Conservation (phyloP, 2,888 invertebrate genomes). For the Ectemnius continuus region DNA sequence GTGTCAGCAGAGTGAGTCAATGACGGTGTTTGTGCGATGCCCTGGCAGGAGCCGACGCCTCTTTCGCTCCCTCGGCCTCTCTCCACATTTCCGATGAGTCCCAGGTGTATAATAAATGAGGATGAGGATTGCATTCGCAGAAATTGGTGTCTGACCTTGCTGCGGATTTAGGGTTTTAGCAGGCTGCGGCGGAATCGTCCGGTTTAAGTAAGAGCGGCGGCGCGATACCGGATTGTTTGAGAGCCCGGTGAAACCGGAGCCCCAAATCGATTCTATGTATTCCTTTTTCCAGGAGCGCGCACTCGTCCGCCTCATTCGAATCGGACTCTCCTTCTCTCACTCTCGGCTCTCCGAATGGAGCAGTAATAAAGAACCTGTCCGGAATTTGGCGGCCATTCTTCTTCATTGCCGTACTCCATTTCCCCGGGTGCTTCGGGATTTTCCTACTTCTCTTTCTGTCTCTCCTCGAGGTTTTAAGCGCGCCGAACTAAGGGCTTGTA, state of each 20-base stretch:
- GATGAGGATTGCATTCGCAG: too few relatives aligned
- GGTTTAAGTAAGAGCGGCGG: not conserved
- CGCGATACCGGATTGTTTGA: not conserved
- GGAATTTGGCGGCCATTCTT: conserved; percentile 64
- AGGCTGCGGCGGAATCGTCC: too few relatives aligned
- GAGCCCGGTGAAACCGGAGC: conserved; percentile 7
- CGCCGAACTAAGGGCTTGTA: too few relatives aligned
- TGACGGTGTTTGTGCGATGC: too few relatives aligned
- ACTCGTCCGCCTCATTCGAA: conserved; percentile 29
- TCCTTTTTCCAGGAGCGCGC: conserved; percentile 18
- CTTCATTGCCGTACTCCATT: conserved; percentile 65
- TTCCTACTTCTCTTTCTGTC: conserved; percentile 14
- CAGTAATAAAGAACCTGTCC: conserved; percentile 66
- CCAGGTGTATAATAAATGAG: too few relatives aligned
- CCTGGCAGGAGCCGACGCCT: too few relatives aligned
- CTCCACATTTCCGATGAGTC: too few relatives aligned
- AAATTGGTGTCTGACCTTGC: too few relatives aligned
- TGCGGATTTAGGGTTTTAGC: too few relatives aligned
- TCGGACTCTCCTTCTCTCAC: conserved; percentile 9
- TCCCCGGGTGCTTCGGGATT: conserved; percentile 60
- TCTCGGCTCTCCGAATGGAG: conserved; percentile 38
- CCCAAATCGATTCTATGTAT: conserved; percentile 42
- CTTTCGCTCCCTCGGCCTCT: too few relatives aligned
- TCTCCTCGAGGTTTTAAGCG: conserved; percentile 4
- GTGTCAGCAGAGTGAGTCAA: too few relatives aligned